phyloP scores from a whole-genome alignment of 2,797 vertebrate species.

The Phaenicophaeus curvirostris region DNA sequence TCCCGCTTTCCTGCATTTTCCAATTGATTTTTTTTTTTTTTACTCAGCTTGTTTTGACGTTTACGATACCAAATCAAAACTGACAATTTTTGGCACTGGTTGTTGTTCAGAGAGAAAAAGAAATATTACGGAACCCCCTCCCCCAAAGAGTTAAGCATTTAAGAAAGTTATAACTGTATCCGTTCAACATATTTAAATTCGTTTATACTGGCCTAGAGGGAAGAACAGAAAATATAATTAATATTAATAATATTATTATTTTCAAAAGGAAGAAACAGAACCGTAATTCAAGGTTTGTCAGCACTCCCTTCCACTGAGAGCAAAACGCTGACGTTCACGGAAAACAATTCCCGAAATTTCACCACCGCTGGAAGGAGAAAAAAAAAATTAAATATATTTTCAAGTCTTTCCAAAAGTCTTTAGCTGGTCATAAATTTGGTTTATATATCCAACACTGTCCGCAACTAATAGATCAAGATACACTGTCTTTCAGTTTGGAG shows the following conservation, averaged over 20 bases:
- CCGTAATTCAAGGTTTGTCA: constrained; percentile 58
- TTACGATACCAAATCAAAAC: constrained; percentile 52
- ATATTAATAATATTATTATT: constrained; percentile 58
- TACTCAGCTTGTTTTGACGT: not conserved
- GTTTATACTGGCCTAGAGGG: constrained; percentile 77
- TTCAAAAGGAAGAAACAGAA: constrained; percentile 65
- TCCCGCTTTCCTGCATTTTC: constrained; percentile 18
- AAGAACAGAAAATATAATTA: constrained; percentile 45
- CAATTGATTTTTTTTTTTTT: not conserved
- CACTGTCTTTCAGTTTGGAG: constrained; percentile 84
- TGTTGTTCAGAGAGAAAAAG: not conserved
- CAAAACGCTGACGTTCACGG: constrained; percentile 35
- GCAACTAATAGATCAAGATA: constrained; percentile 75
- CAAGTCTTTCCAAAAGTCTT: constrained; percentile 78
- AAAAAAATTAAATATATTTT: constrained; percentile 77
- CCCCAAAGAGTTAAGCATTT: constrained; percentile 41
- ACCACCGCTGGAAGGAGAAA: constrained; percentile 23
- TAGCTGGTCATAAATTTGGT: constrained; percentile 45
- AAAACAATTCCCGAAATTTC: constrained; percentile 66
- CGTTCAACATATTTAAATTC: constrained; percentile 66
- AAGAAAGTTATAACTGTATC: constrained; percentile 48
- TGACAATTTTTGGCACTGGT: constrained; percentile 46
- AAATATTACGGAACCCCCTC: not conserved
- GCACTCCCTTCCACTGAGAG: constrained; percentile 51
- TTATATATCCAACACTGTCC: constrained; percentile 57